Evolutionary conservation across 2,113 vertebrate species (phyloP).

Genomic region (Saccopteryx leptura): DNA sequence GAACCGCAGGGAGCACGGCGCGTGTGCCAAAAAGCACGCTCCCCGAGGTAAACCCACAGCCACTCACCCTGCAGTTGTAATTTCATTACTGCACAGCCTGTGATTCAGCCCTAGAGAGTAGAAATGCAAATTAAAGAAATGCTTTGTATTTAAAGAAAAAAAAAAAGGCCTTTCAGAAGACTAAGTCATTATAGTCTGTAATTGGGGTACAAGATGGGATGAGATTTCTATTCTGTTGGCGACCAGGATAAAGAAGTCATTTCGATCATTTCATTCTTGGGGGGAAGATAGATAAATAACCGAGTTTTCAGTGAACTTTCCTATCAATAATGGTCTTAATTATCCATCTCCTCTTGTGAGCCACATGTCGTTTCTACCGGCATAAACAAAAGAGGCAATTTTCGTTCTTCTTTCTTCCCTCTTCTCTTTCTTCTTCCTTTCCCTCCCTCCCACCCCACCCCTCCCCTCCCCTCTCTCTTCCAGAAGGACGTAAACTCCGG

Average conservation of each 20-base stretch:
- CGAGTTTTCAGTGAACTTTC: conserved; percentile 50
- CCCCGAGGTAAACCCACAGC: neutral
- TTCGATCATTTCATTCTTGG: conserved; percentile 24
- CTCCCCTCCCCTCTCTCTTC: neutral
- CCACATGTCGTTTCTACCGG: conserved; percentile 56
- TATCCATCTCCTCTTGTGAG: conserved; percentile 22
- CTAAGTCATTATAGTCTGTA: conserved; percentile 61
- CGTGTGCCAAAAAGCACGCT: neutral
- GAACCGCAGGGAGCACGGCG: neutral
- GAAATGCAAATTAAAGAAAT: conserved; percentile 67
- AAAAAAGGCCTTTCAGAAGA: conserved; percentile 62
- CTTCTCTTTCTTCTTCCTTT: neutral
- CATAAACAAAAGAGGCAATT: conserved; percentile 61
- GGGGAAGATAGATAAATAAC: neutral
- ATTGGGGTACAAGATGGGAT: conserved; percentile 73
- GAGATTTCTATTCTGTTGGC: conserved; percentile 51
- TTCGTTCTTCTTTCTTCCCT: conserved; percentile 52
- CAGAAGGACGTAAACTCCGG: neutral
- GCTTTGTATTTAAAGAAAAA: conserved; percentile 64
- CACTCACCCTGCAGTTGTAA: neutral
- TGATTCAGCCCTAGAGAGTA: conserved; percentile 17
- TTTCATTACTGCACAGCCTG: neutral
- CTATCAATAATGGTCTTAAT: conserved; percentile 51
- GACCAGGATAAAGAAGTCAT: conserved; percentile 64
- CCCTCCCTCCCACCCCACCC: neutral